Evolutionary conservation across 2,888 invertebrate species (phyloP).

Genomic region (Drepanosiphum platanoidis): DNA sequence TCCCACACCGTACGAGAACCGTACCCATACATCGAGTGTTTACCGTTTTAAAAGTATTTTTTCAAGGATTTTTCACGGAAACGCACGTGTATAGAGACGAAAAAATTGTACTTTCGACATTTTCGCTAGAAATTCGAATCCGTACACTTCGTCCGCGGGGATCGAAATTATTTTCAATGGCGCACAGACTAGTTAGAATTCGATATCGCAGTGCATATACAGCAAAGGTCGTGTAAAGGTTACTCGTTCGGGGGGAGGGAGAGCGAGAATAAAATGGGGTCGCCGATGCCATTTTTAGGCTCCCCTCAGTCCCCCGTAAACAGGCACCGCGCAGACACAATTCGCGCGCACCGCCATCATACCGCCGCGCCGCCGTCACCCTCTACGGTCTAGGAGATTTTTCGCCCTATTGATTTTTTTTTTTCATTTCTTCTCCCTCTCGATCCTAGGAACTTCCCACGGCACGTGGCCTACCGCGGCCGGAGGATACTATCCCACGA

Average conservation of each 20-base stretch:
- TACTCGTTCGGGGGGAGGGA: no score
- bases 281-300: neutral
- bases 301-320: neutral
- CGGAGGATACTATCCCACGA: conserved; percentile 25
- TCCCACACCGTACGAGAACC: neutral
- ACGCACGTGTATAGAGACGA: no score
- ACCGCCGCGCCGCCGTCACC: neutral
- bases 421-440: neutral
- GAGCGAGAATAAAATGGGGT: neutral
- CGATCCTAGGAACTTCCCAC: conserved; percentile 39
- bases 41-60: no score
- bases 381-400: neutral
- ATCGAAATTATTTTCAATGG: neutral
- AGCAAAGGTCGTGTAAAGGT: no score
- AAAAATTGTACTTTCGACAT: no score
- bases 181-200: no score
- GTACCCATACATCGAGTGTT: no score
- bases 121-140: no score
- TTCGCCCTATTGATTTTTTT: neutral
- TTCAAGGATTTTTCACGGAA: no score
- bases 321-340: neutral
- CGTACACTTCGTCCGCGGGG: neutral
- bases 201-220: no score
- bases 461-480: conserved; percentile 37
- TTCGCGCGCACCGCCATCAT: no score